Base-by-base conservation (phyloP, 2,113 vertebrate species). In the Gorsachius goisagi region DNA sequence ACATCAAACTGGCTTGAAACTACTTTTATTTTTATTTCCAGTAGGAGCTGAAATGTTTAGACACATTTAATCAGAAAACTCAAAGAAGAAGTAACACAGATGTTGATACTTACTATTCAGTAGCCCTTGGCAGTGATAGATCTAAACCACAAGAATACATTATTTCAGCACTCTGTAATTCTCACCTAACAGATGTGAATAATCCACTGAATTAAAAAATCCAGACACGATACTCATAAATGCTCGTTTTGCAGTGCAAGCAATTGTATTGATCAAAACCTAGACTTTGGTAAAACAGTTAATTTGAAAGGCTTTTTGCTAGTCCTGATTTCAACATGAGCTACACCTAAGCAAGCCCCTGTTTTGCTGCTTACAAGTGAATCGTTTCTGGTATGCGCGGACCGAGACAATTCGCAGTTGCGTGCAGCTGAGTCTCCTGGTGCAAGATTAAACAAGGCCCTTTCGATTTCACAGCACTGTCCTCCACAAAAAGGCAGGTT, bases 131-230 rank as follows among this genome's bases (percentile, higher is more conserved):
- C 98, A 98, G 97, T 97, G 97, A 97, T 97, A 97, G 97, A 98
- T 97, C 97, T 98, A 97, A 98, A 98, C 93, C 97, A 96, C 30
- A 56, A 97, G 98, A 98, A 98, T 97, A 96, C 97, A 97, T 98
- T 98, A 98, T 98, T 98, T 95, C 97, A 96, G 94, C 81, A 21
- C 95, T 97, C 97, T 95, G 96, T 96, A 97, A 98, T 97, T 98
- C 98, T 97, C 98, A 98, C 98, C 97, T 98, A 98, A 97, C 98
- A 98, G 98, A 98, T 98, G 98, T 98, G 97, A 98, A 98, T 96
- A 98, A 98, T 96, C 97, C 95, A 90, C 93, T 86, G 95, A 97
- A 98, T 98, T 98, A 97, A 97, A 98, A 94, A 96, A 89, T 84
- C 81, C 92, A 95, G 91, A 79, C 93, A 95, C 19, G 77, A 96